Evolutionary conservation across 2,888 invertebrate species (phyloP).

Genomic region (Caenorhabditis sp.): DNA sequence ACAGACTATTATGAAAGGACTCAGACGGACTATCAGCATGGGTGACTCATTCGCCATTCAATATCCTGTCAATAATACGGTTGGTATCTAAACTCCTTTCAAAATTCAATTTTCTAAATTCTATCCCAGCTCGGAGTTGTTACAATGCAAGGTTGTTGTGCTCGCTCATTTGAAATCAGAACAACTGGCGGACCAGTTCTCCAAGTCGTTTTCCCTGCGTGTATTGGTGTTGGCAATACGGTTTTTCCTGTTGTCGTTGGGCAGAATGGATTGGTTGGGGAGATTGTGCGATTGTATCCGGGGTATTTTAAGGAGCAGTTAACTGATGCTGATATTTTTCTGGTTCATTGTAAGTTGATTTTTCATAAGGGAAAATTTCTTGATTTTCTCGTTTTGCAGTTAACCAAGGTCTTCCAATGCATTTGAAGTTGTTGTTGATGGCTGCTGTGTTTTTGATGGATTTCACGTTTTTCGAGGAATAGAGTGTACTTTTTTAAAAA

Average conservation of each 20-base stretch:
- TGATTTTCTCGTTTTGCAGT: constrained; percentile 14
- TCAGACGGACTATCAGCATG: not conserved
- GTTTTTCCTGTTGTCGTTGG: constrained; percentile 10
- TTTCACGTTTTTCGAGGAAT: constrained; percentile 29
- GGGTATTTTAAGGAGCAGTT: constrained; percentile 16
- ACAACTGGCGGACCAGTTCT: constrained; percentile 12
- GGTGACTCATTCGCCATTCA: not conserved
- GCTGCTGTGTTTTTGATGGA: constrained; percentile 35
- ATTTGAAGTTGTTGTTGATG: constrained; percentile 25
- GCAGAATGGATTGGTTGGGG: constrained; percentile 8
- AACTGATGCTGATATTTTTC: constrained; percentile 25
- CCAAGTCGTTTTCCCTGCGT: constrained; percentile 7
- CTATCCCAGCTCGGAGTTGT: not conserved
- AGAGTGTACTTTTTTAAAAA: no score
- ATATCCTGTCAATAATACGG: not conserved
- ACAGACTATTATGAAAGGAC: not conserved
- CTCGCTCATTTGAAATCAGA: constrained; percentile 4
- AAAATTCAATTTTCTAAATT: not conserved
- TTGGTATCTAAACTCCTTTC: not conserved
- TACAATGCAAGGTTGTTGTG: constrained; percentile 6
- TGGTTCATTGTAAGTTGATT: constrained; percentile 29
- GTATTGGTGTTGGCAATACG: constrained; percentile 12
- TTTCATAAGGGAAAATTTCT: no score
- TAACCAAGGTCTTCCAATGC: constrained; percentile 18
- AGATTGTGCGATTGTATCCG: constrained; percentile 24